These are phyloP conservation scores for Dolomedes plantarius DNA, from an alignment of 2,888 invertebrate species.

Conservation along the genomic window DNA sequence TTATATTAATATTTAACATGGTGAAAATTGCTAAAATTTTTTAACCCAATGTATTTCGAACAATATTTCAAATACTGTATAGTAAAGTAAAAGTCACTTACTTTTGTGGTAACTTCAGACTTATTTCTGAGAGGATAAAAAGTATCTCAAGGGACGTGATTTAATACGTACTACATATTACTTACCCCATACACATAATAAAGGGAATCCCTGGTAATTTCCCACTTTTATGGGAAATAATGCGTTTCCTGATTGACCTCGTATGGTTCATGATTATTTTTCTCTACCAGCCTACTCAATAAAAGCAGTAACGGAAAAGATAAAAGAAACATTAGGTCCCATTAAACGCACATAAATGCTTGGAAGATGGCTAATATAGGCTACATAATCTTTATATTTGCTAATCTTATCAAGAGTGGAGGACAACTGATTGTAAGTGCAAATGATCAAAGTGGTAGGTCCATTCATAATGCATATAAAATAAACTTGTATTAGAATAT, in stretches of 20 bases:
- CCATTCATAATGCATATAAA: no score
- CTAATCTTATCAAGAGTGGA: neutral
- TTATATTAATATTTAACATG: no score
- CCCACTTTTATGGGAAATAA: slow-evolving; percentile 10
- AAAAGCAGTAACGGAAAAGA: neutral
- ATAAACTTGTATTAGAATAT: no score
- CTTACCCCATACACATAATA: neutral
- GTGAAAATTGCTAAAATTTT: no score
- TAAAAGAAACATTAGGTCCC: neutral
- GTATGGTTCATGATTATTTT: neutral
- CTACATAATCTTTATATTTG: neutral
- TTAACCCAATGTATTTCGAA: no score
- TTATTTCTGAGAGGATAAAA: no score
- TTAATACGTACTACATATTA: neutral
- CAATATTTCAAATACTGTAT: no score
- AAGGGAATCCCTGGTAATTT: neutral
- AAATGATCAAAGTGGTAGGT: neutral
- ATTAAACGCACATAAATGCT: neutral
- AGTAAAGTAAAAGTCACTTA: no score
- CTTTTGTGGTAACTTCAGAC: no score
- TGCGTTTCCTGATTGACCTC: slow-evolving; percentile 8
- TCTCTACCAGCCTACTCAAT: neutral
- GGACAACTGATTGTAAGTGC: neutral
- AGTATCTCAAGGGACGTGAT: neutral
- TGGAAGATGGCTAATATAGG: neutral